Evolutionary conservation across 2,888 invertebrate species (phyloP).

Genomic region (Hyposoter didymator): DNA sequence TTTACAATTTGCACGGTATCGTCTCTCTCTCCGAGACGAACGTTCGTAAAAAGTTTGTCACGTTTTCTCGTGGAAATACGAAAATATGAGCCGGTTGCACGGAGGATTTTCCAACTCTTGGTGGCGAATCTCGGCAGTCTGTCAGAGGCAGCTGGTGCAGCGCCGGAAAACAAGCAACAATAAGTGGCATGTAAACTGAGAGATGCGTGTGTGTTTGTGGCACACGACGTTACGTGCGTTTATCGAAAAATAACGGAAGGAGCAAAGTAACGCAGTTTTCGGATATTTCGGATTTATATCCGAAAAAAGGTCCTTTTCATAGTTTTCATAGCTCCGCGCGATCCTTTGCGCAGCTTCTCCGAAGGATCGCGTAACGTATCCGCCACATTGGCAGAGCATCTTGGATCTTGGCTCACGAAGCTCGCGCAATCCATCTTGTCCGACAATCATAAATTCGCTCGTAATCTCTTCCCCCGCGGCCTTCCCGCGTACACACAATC

Average conservation of each 20-base stretch:
- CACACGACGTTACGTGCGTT: constrained; percentile 22
- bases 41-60: constrained; percentile 35
- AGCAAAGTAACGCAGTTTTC: not conserved
- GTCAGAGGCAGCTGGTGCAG: constrained; percentile 47
- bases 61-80: not conserved
- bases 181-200: not conserved
- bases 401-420: not conserved
- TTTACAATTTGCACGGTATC: not conserved
- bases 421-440: constrained; percentile 1
- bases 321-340: not conserved
- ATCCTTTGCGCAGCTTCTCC: not conserved
- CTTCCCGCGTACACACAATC: not conserved
- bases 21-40: not conserved
- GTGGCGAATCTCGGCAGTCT: constrained; percentile 26
- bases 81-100: constrained; percentile 31
- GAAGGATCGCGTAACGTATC: not conserved
- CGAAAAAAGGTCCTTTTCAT: not conserved
- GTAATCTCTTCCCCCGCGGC: not conserved
- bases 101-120: constrained; percentile 7
- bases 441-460: constrained; percentile 4
- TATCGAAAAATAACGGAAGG: constrained; percentile 12
- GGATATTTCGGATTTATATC: not conserved
- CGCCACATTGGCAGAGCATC: not conserved
- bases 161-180: constrained; percentile 8
- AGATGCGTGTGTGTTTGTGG: constrained; percentile 32